These are phyloP conservation scores for Galaxias olidus DNA, from an alignment of 2,797 vertebrate genomes.

Conservation along the genomic window DNA sequence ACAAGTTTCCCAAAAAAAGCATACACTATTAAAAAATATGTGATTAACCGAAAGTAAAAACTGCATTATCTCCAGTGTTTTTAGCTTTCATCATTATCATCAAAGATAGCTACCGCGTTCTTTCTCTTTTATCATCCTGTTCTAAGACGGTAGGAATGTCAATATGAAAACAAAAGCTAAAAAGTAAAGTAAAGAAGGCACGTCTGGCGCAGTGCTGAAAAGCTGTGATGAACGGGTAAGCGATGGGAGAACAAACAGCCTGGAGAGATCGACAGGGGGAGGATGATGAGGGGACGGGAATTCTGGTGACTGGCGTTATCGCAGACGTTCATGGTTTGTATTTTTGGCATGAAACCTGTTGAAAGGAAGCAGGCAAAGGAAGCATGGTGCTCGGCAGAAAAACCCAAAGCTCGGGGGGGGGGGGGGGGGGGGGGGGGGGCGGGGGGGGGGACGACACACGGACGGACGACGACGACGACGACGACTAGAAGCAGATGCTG, in stretches of 20 bases:
- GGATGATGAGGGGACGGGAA: not conserved
- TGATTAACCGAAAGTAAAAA: constrained; percentile 37
- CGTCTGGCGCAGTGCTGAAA: constrained; percentile 70
- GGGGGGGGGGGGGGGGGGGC: not conserved
- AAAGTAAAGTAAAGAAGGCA: constrained; percentile 75
- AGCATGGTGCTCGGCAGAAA: constrained; percentile 16
- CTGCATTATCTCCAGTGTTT: constrained; percentile 50
- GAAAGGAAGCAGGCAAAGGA: constrained; percentile 19
- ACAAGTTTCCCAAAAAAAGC: constrained; percentile 64
- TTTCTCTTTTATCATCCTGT: constrained; percentile 33
- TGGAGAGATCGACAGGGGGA: not conserved
- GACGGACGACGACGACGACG: constrained; percentile 8
- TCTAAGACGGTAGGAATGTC: constrained; percentile 32
- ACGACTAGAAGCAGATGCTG: no score
- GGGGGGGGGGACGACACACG: constrained; percentile 14
- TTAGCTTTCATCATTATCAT: constrained; percentile 28
- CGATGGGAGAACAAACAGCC: constrained; percentile 30
- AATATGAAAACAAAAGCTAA: constrained; percentile 60
- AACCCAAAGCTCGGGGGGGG: constrained; percentile 22
- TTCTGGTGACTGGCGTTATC: constrained; percentile 26
- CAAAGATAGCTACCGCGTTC: constrained; percentile 37
- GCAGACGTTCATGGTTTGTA: constrained; percentile 48
- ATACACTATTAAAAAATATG: constrained; percentile 59
- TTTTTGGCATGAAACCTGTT: constrained; percentile 42
- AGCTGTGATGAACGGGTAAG: constrained; percentile 35